Percentiles rank a stretch among this genome's conserved stretches.
phyloP scores from a whole-genome alignment of 1,140 invertebrate species.

The Nixonia krombeini region DNA sequence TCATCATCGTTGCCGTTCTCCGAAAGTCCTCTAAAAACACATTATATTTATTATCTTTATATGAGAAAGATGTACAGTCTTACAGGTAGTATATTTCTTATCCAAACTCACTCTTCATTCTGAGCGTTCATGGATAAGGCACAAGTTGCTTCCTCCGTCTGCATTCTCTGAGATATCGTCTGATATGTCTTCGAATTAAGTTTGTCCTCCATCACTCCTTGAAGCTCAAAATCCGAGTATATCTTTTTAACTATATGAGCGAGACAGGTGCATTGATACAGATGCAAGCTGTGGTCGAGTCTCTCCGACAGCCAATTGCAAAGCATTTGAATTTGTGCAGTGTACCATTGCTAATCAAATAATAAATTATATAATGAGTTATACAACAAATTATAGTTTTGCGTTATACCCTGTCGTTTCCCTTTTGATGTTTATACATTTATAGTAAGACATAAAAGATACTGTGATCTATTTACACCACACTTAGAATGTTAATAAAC shows the following conservation, averaged over 20 bases:
- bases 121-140: conserved; percentile 86
- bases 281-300: conserved; percentile 93
- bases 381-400: background rate
- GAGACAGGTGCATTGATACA: conserved; percentile 97
- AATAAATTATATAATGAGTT: too few species aligned
- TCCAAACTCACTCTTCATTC: conserved; percentile 74
- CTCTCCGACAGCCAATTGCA: conserved; percentile 96
- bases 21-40: conserved; percentile 68
- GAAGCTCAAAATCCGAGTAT: conserved; percentile 98
- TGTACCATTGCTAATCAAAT: conserved; percentile 91
- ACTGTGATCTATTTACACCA: background rate
- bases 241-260: conserved; percentile 99
- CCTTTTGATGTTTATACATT: background rate
- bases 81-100: conserved; percentile 1
- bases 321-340: conserved; percentile 92
- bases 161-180: conserved; percentile 91
- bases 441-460: too few species aligned
- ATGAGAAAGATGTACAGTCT: too few species aligned
- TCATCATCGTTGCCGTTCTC: conserved; percentile 79
- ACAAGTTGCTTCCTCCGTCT: conserved; percentile 97
- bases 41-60: too few species aligned
- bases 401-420: too few species aligned
- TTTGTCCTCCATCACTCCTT: conserved; percentile 98
- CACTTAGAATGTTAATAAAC: background rate
- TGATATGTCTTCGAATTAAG: conserved; percentile 98